phyloP scores from a whole-genome alignment of 2,113 vertebrate genomes.

The Strix aluco region DNA sequence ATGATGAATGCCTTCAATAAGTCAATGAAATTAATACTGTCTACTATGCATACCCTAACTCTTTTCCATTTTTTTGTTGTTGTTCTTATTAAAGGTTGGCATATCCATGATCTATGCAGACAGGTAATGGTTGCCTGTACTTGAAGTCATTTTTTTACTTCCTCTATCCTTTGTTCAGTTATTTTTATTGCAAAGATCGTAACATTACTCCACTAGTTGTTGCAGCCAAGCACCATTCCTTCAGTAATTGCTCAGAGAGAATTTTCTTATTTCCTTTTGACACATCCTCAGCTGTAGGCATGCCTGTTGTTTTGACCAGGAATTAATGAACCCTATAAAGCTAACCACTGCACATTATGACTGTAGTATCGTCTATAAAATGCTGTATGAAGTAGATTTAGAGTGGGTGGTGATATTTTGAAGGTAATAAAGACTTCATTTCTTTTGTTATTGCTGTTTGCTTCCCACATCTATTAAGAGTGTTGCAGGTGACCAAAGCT shows the following conservation, averaged over 20 bases:
- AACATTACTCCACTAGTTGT: background rate
- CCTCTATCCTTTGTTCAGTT: background rate
- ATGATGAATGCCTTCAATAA: background rate
- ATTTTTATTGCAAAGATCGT: background rate
- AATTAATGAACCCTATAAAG: background rate
- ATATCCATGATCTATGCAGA: background rate
- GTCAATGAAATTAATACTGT: background rate
- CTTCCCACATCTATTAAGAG: background rate
- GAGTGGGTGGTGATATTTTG: background rate
- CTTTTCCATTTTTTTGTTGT: background rate
- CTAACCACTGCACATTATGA: background rate
- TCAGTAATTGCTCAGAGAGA: background rate
- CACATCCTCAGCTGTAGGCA: background rate
- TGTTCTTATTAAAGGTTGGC: background rate
- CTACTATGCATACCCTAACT: background rate
- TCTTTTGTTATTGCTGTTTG: background rate
- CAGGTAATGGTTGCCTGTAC: background rate
- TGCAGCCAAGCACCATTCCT: background rate
- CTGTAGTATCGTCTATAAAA: background rate
- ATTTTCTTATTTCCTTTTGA: slow-evolving; percentile 12
- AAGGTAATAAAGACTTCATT: background rate
- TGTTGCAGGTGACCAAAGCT: background rate
- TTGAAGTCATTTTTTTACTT: background rate
- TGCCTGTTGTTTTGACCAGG: background rate
- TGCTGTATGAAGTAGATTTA: background rate